Percentiles rank a stretch among this genome's conserved stretches.
phyloP scores from a whole-genome alignment of 2,113 vertebrate species.

The Varanus komodoensis region DNA sequence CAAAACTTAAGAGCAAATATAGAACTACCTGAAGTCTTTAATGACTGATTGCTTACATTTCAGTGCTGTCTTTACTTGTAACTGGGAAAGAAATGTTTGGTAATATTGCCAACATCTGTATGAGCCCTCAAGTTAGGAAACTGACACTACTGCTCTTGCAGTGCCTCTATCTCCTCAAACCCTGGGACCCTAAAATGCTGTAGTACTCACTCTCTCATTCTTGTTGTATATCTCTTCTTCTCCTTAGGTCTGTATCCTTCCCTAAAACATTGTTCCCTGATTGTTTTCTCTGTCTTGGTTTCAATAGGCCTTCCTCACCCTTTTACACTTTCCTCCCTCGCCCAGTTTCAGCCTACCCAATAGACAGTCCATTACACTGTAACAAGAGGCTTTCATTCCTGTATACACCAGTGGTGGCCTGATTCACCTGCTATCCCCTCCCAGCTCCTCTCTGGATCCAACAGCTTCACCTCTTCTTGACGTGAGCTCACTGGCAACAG shows the following conservation, averaged over 20 bases:
- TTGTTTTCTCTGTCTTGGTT: not conserved
- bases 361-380: not conserved
- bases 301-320: not conserved
- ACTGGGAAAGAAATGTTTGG: not conserved
- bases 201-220: not conserved
- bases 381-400: not conserved
- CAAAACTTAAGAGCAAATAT: not conserved
- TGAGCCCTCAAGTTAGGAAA: not conserved
- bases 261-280: not conserved
- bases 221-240: not conserved
- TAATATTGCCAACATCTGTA: not conserved
- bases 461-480: not conserved
- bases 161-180: not conserved
- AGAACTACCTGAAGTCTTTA: not conserved
- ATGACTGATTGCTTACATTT: not conserved
- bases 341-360: not conserved
- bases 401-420: not conserved
- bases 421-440: conserved; percentile 28
- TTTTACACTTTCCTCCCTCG: not conserved
- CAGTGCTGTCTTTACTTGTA: not conserved
- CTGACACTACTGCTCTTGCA: not conserved
- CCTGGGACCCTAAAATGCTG: too few species aligned
- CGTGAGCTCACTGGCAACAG: conserved; percentile 17
- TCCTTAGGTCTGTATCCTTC: not conserved
- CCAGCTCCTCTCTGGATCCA: conserved; percentile 24